Base-by-base conservation (phyloP, 2,888 invertebrate species). In the Stegana nigrithorax region DNA sequence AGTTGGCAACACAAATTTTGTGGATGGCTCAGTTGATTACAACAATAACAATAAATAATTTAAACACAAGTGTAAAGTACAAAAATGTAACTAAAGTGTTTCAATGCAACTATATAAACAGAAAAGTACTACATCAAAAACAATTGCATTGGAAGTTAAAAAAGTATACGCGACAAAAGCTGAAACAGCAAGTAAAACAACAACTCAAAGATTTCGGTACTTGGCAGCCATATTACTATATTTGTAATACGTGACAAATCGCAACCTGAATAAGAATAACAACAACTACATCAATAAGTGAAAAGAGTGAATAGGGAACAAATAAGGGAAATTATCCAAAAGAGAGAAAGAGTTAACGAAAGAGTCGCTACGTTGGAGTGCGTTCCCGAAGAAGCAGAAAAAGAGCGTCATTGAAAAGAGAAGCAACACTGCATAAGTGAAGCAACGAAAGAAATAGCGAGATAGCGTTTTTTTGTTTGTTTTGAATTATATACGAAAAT, bases 221-320 rank as follows among this genome's bases (percentile, higher is more conserved):
- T 69, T 73, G 75, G 69, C 72, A 77, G 79, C 68, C 77, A 78
- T 75, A 80, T 80, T 72, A 70, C 71, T 77, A 75, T 65, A 73
- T n/a, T n/a, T n/a, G 71, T 72, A 58, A 68, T 69, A 81, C 73
- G 74, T 70, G 73, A 75, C 74, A 68, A 71, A 72, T 72, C 64
- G 61, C 61, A 62, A 39, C 50, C 63, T 64, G 59, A 57, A 42
- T 45, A n/a, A 56, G 19, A 65, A 19, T 26, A 59, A 19, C 32
- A 42, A 44, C 5, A 45, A 36, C 57, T 59, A 36, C 27, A 45
- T 51, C 2, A 44, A 58, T 26, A n/a, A 58, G 10, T 21, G 25
- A 26, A 27, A 36, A 62, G 51, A 55, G 25, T 44, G 36, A 59
- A 21, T 27, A 53, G 51, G 25, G 60, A 29, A 55, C 60, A 57